A percentile compares a stretch with the other conserved stretches of the same genome.
Evolutionary conservation across 1,140 invertebrate genomes (phyloP).

Genomic region (Anastrepha obliqua): DNA sequence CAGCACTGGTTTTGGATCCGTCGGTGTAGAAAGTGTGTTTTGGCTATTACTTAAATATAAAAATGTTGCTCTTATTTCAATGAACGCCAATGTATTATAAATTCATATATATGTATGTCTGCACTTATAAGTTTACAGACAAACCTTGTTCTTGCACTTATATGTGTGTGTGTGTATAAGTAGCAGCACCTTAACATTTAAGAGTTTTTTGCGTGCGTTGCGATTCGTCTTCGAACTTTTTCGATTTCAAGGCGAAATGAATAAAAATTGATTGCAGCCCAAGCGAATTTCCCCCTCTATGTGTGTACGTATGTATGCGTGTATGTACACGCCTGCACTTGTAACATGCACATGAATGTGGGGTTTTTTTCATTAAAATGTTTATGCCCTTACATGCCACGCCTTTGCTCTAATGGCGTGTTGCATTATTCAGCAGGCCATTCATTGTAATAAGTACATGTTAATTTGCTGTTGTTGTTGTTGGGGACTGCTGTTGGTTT

Average conservation of each 20-base stretch:
- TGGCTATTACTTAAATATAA: no score
- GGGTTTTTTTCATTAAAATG: neutral
- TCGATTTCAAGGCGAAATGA: conserved; percentile 26
- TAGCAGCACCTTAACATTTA: neutral
- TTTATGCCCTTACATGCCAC: neutral
- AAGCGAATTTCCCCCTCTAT: neutral
- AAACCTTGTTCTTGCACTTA: neutral
- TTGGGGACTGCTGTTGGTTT: neutral
- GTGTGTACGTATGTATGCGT: neutral
- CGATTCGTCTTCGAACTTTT: conserved; percentile 30
- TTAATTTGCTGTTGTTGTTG: conserved; percentile 6
- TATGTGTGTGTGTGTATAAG: neutral
- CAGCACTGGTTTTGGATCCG: no score
- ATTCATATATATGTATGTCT: neutral
- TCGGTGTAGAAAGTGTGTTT: no score
- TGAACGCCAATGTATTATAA: neutral
- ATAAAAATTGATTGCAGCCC: conserved; percentile 5
- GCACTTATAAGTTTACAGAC: neutral
- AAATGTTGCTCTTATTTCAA: neutral
- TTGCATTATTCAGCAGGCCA: neutral
- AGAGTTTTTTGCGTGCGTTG: conserved; percentile 9
- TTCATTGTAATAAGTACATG: conserved; percentile 1
- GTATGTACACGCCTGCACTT: neutral
- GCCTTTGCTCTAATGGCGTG: neutral
- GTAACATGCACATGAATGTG: neutral